Base-by-base conservation (phyloP, 2,888 invertebrate genomes). In the Antheraea yamamai region DNA sequence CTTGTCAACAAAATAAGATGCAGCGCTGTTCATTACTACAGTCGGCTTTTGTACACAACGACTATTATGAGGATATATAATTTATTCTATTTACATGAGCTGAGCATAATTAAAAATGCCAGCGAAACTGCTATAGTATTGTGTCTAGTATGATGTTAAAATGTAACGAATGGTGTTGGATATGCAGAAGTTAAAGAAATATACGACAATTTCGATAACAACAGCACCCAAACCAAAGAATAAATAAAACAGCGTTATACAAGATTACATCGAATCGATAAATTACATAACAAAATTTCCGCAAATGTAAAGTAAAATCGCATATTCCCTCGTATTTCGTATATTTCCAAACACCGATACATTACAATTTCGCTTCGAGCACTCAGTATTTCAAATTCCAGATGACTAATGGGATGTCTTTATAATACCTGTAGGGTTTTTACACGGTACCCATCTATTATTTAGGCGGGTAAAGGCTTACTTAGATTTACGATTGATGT, bases 401-500 rank as follows among this genome's bases (percentile, higher is more conserved):
- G 80, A 88, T 92, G 92, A 92, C 82, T 91, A 88, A 93, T 90
- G 89, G 86, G 84, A 78, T 83, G 85, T 90, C 89, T 89, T 86
- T 82, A 84, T 92, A 91, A 93, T 91, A 89, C 90, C 89, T 87
- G 85, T 61, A 75, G 74, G 74, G 72, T 72, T 75, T 89, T 91
- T 90, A 83, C 84, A 80, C 85, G 83, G 78, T 80, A 83, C 88
- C 88, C 91, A 92, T 92, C 91, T 89, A 90, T 92, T 92, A 92
- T 92, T 90, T 91, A 91, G 87, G 85, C 81, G 82, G 64, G 16
- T 39, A n/a, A 82, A 85, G 88, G 91, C 88, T 91, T 89, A 87
- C 84, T 82, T 84, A 90, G 91, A 93, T 92, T 92, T 92, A 92
- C 90, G 84, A 88, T 85, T 39, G 39, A 70, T 70, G 39, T 39